Evolutionary conservation across 2,888 invertebrate species (phyloP).

Genomic region (Lasiommata megera): DNA sequence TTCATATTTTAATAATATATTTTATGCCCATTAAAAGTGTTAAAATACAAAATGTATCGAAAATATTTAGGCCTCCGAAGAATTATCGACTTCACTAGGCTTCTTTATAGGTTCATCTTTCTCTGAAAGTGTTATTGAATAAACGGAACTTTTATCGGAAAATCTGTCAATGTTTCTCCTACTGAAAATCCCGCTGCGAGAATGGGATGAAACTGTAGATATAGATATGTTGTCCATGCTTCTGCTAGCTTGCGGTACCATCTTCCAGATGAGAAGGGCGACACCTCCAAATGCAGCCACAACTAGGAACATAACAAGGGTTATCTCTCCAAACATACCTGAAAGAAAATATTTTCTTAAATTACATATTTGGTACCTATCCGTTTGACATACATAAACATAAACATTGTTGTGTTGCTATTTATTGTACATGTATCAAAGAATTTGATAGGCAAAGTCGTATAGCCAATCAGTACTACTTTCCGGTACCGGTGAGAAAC

Average conservation of each 20-base stretch:
- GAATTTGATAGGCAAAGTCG: no score
- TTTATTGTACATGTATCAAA: no score
- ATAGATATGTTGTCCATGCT: slow-evolving; percentile 71
- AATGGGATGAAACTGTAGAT: slow-evolving; percentile 64
- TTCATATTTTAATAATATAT: no score
- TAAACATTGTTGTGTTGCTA: no score
- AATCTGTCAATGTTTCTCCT: slow-evolving; percentile 66
- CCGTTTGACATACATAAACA: no score
- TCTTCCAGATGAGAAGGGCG: slow-evolving; percentile 78
- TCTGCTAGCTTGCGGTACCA: slow-evolving; percentile 73
- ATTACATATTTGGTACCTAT: no score
- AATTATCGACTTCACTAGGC: slow-evolving; percentile 65
- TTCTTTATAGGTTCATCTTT: slow-evolving; percentile 63
- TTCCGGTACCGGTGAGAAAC: no score
- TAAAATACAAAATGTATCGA: no score
- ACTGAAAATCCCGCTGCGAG: slow-evolving; percentile 65
- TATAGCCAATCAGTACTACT: no score
- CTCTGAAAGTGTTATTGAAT: slow-evolving; percentile 74
- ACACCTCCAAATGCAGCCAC: slow-evolving; percentile 81
- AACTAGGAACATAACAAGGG: slow-evolving; percentile 79
- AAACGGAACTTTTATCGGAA: slow-evolving; percentile 72
- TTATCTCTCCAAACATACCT: slow-evolving; percentile 74
- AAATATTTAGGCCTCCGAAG: slow-evolving; percentile 76
- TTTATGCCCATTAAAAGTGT: background rate
- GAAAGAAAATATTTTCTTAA: slow-evolving; percentile 37